Conservation (phyloP, 1,140 invertebrate genomes). For the Microplitis mediator region DNA sequence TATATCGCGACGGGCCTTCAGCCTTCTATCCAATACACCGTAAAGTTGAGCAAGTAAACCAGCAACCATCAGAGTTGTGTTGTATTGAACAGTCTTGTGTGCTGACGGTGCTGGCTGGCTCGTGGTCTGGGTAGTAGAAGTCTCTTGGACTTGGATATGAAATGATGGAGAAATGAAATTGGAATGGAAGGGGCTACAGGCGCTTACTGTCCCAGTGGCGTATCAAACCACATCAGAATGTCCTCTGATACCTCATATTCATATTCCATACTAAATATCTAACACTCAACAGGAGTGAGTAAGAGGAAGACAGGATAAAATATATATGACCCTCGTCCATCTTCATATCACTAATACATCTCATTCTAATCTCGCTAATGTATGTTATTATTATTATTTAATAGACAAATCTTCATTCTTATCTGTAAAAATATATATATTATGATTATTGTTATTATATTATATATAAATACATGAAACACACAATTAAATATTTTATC, state of each 20-base stretch:
- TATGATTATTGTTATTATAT: neutral
- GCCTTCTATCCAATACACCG: conserved; percentile 6
- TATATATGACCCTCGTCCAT: no score
- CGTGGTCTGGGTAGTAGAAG: neutral
- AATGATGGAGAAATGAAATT: no score
- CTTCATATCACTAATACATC: no score
- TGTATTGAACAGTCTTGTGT: no score
- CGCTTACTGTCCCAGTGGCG: conserved; percentile 48
- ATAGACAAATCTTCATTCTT: no score
- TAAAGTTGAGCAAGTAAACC: neutral
- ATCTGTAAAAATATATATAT: neutral
- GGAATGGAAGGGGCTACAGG: neutral
- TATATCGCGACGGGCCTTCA: conserved; percentile 32
- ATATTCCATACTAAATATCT: no score
- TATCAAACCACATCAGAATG: conserved; percentile 18
- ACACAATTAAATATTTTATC: conserved; percentile 4
- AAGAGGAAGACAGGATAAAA: no score
- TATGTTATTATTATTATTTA: neutral
- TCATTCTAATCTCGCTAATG: neutral
- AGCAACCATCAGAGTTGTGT: no score
- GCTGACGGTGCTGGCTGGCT: neutral
- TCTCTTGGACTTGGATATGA: neutral
- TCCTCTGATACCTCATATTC: neutral
- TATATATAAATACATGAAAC: neutral
- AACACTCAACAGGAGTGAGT: no score